Evolutionary conservation across 2,888 invertebrate genomes (phyloP).

Genomic region (Deilephila elpenor): DNA sequence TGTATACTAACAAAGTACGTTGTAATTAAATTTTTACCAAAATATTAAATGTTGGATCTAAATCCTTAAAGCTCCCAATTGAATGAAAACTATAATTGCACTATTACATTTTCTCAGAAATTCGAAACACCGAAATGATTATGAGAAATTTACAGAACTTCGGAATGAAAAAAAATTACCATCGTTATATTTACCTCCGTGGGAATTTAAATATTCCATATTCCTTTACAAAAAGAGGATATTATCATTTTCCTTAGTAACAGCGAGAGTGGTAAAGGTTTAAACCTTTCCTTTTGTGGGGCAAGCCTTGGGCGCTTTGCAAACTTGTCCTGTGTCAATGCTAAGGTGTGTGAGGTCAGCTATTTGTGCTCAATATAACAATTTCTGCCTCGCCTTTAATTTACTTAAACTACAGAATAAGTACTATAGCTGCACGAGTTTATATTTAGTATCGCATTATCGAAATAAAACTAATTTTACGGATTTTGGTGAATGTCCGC

Average conservation of each 20-base stretch:
- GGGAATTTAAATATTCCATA: too few species aligned
- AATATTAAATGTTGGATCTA: too few species aligned
- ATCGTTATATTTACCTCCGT: background rate
- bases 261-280: background rate
- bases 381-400: background rate
- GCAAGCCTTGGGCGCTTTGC: conserved; percentile 13
- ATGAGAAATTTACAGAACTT: too few species aligned
- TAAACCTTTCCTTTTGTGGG: conserved; percentile 9
- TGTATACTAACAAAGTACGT: too few species aligned
- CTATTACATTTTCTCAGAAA: too few species aligned
- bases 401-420: background rate
- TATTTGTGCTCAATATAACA: conserved; percentile 2
- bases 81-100: too few species aligned
- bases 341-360: conserved; percentile 16
- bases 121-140: too few species aligned
- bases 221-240: background rate
- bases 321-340: conserved; percentile 24
- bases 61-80: too few species aligned
- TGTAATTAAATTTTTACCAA: too few species aligned
- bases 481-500: too few species aligned
- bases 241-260: conserved; percentile 7
- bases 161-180: too few species aligned
- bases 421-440: background rate
- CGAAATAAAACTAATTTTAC: too few species aligned
- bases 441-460: background rate